Conservation (phyloP, 2,797 vertebrate species). For the Hirundo rustica region DNA sequence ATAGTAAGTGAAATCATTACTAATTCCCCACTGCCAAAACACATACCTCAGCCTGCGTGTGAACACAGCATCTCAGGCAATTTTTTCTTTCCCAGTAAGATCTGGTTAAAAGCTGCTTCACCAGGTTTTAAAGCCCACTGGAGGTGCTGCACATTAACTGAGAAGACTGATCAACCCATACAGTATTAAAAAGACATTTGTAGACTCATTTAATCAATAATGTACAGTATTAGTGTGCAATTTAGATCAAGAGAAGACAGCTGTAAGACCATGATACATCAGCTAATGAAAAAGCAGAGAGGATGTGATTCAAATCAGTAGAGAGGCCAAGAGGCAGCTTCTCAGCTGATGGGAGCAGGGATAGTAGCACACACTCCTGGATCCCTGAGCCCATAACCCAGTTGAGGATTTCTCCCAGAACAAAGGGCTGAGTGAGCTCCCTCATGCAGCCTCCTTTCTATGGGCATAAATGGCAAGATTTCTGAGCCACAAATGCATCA, state of each 20-base stretch:
- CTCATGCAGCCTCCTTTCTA: not conserved
- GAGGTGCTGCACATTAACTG: conserved; percentile 41
- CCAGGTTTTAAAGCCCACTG: conserved; percentile 43
- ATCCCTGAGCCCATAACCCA: not conserved
- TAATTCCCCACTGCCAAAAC: not conserved
- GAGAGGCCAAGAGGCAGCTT: not conserved
- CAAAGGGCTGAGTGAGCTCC: not conserved
- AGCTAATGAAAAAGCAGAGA: conserved; percentile 38
- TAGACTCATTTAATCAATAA: conserved; percentile 70
- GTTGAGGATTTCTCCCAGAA: not conserved
- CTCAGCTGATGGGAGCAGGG: not conserved
- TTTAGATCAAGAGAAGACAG: conserved; percentile 36
- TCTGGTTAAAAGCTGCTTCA: conserved; percentile 36
- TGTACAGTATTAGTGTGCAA: conserved; percentile 55
- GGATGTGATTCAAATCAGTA: not conserved
- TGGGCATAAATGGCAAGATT: not conserved
- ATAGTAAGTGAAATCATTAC: not conserved
- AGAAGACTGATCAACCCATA: conserved; percentile 62
- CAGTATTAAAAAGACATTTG: conserved; percentile 68
- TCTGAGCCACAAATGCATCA: not conserved
- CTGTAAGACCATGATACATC: conserved; percentile 43
- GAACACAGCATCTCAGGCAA: not conserved
- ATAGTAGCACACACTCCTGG: not conserved
- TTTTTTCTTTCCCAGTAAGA: not conserved
- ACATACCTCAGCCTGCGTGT: fast-evolving